Conservation (phyloP, 2,888 invertebrate species). For the Hecatera dysodea region DNA sequence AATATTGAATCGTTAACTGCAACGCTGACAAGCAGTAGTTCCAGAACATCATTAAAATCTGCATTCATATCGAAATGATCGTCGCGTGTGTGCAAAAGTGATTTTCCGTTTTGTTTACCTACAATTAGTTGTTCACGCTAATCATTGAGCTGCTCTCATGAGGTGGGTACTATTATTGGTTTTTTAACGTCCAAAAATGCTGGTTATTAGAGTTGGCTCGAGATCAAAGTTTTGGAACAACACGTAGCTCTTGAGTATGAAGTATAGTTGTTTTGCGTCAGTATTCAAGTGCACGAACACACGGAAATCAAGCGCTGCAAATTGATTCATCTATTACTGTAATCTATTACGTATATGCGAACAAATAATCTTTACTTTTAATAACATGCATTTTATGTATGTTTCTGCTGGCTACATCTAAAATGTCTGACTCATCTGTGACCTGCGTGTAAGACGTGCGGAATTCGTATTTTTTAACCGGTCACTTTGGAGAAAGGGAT, state of each 20-base stretch:
- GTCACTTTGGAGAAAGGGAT: conserved; percentile 61
- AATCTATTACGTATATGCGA: conserved; percentile 25
- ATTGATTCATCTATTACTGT: conserved; percentile 50
- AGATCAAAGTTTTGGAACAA: conserved; percentile 68
- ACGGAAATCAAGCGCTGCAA: conserved; percentile 40
- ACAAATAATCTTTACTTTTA: conserved; percentile 41
- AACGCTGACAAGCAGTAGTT: conserved; percentile 11
- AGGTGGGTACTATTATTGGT: conserved; percentile 69
- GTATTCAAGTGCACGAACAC: conserved; percentile 55
- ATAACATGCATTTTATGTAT: conserved; percentile 31
- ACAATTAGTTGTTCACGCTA: conserved; percentile 52
- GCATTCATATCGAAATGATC: conserved; percentile 22
- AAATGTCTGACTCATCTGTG: conserved; percentile 62
- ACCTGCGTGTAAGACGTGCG: conserved; percentile 41
- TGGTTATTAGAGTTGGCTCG: conserved; percentile 67
- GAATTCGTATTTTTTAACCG: conserved; percentile 62
- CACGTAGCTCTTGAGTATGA: conserved; percentile 68
- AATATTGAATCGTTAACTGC: conserved; percentile 23
- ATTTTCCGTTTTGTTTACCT: conserved; percentile 62
- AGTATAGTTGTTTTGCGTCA: conserved; percentile 50
- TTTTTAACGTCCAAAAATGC: conserved; percentile 52
- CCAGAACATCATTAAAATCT: conserved; percentile 2
- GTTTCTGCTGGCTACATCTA: conserved; percentile 36
- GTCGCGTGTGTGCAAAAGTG: conserved; percentile 43
- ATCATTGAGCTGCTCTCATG: conserved; percentile 55